Conservation (phyloP, 2,797 vertebrate species). For the Sternotherus odoratus region DNA sequence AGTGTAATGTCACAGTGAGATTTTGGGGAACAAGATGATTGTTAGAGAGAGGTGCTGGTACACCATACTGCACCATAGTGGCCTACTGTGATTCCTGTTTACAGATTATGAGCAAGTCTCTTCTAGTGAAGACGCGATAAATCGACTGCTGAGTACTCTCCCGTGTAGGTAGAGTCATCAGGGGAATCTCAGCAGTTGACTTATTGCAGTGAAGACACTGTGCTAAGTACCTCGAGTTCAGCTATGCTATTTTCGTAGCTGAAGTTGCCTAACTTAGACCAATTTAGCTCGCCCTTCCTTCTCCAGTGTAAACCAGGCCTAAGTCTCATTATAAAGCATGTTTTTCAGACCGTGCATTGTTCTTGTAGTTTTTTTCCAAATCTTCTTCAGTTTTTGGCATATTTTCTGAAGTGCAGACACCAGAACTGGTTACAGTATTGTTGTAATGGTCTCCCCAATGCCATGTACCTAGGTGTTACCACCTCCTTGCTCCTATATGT, state of each 20-base stretch:
- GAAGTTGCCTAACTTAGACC: too few relatives aligned
- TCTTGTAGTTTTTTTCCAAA: not conserved
- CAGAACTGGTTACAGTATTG: not conserved
- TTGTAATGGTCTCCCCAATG: not conserved
- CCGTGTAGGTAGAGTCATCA: too few relatives aligned
- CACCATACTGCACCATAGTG: not conserved
- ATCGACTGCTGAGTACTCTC: too few relatives aligned
- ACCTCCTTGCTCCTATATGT: accelerated
- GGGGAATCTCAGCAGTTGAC: too few relatives aligned
- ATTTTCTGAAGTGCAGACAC: accelerated
- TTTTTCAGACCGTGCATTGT: not conserved
- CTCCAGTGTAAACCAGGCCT: too few relatives aligned
- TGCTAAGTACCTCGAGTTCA: too few relatives aligned
- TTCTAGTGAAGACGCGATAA: too few relatives aligned
- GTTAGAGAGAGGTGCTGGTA: not conserved
- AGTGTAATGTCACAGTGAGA: too few relatives aligned
- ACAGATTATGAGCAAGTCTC: not conserved
- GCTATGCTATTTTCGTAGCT: too few relatives aligned
- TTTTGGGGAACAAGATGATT: not conserved
- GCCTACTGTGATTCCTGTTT: not conserved
- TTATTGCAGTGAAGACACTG: too few relatives aligned
- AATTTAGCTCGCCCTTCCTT: too few relatives aligned
- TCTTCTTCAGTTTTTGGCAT: accelerated
- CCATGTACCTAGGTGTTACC: too few relatives aligned
- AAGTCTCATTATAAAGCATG: not conserved